Evolutionary conservation across 2,888 invertebrate species (phyloP), one percentile per base, ranked within the genome.

Genomic region (Drosophila yooni): DNA sequence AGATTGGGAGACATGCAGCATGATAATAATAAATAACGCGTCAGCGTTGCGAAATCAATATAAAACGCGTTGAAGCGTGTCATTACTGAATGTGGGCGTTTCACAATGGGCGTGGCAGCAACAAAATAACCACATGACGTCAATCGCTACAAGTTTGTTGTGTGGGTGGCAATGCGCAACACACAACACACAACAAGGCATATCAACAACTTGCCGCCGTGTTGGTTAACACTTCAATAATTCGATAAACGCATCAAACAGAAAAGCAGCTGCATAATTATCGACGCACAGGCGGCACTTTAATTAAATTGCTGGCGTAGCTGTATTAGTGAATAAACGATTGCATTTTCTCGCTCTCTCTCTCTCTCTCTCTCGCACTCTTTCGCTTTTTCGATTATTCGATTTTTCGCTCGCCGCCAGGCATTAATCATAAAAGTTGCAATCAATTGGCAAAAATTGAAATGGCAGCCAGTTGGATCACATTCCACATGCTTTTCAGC

Each of bases 171-270:
- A 48, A 38, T 65, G 63, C 31, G 65, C 74, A 66, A 61, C 52
- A 59, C 61, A 60, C 48, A 63, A 34, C 34, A 34, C 15, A 46
- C 46, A 46, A 73, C 76, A 66, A 38, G 62, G 56, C 69, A 76
- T 87, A 83, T 87, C 85, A 87, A 74, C 84, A 79, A 79, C 88
- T 86, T 88, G 86, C 73, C 79, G 66, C 83, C 75, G 83, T 79
- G 82, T 79, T 84, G 84, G 89, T 84, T 84, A 84, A 84, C 84
- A 89, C 84, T 87, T 87, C 84, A 84, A 86, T 89, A 88, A 89
- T 89, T 89, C 89, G 89, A 86, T 86, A 89, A 89, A 81, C 74
- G 89, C 88, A 85, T 89, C 83, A 89, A 85, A 83, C 72, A 76
- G 82, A 82, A 84, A 85, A 85, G 78, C 89, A 84, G 88, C 76